Percentiles rank a stretch among this genome's conserved stretches.
These are phyloP conservation scores for Macropus fuliginosus DNA, from an alignment of 2,797 vertebrate genomes.

Conservation along the genomic window DNA sequence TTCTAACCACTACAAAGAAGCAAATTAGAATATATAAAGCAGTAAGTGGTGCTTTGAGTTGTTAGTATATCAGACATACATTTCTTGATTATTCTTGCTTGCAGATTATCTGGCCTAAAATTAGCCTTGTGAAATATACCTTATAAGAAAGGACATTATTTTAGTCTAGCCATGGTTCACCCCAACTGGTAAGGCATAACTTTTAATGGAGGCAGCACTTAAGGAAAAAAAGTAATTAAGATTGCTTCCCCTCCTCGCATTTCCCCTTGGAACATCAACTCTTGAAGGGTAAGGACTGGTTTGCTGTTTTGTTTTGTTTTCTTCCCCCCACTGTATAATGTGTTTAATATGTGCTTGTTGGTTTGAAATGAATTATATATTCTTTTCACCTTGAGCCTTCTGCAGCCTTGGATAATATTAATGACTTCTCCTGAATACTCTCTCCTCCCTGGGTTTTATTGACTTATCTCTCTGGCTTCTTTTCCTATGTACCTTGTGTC, in stretches of 20 bases:
- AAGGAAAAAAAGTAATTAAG: constrained; percentile 4
- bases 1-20: constrained; percentile 54
- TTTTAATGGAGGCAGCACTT: constrained; percentile 43
- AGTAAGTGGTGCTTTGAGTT: constrained; percentile 65
- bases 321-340: neutral
- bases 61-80: constrained; percentile 63
- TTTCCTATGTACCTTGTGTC: neutral
- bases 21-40: constrained; percentile 35
- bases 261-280: neutral
- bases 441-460: neutral
- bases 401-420: neutral
- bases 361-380: neutral
- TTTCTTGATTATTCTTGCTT: constrained; percentile 39
- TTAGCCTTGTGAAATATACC: neutral
- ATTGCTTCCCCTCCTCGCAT: neutral
- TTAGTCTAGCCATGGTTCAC: neutral
- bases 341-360: neutral
- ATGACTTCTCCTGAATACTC: neutral
- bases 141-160: constrained; percentile 7
- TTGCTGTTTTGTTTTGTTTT: neutral
- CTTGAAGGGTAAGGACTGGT: neutral
- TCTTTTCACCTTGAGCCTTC: neutral
- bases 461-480: neutral
- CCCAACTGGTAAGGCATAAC: neutral
- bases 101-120: neutral